Conservation (phyloP, 2,888 invertebrate genomes). For the Agriotes lineatus region DNA sequence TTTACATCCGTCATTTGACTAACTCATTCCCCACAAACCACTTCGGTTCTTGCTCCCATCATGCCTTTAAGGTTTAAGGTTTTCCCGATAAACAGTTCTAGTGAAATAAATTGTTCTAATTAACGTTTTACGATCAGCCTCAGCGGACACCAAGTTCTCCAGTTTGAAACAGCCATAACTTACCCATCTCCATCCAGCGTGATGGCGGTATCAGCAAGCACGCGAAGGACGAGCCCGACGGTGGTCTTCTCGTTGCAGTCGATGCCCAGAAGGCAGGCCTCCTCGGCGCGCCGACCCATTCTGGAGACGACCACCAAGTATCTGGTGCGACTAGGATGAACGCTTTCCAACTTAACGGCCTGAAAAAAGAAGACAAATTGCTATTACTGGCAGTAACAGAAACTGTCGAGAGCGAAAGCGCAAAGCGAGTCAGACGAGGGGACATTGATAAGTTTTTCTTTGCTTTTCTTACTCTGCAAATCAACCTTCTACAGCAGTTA, state of each 20-base stretch:
- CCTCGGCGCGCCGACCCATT: slow-evolving; percentile 79
- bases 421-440: too few relatives aligned
- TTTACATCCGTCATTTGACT: too few relatives aligned
- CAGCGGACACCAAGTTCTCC: too few relatives aligned
- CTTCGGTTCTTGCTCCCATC: too few relatives aligned
- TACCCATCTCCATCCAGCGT: slow-evolving; percentile 98
- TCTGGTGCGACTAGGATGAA: slow-evolving; percentile 86
- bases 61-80: too few relatives aligned
- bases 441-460: too few relatives aligned
- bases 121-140: too few relatives aligned
- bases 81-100: too few relatives aligned
- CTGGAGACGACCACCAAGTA: slow-evolving; percentile 93
- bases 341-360: slow-evolving; percentile 98
- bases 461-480: too few relatives aligned
- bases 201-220: slow-evolving; percentile 93
- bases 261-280: slow-evolving; percentile 94
- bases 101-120: too few relatives aligned
- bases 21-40: too few relatives aligned
- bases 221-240: slow-evolving; percentile 92
- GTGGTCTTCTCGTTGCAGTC: slow-evolving; percentile 93
- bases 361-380: slow-evolving; percentile 62
- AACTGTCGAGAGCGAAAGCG: neutral
- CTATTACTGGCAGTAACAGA: neutral
- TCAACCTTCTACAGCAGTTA: neutral
- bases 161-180: neutral